phyloP scores from a whole-genome alignment of 2,797 vertebrate species.

The Telmatherina bonti region DNA sequence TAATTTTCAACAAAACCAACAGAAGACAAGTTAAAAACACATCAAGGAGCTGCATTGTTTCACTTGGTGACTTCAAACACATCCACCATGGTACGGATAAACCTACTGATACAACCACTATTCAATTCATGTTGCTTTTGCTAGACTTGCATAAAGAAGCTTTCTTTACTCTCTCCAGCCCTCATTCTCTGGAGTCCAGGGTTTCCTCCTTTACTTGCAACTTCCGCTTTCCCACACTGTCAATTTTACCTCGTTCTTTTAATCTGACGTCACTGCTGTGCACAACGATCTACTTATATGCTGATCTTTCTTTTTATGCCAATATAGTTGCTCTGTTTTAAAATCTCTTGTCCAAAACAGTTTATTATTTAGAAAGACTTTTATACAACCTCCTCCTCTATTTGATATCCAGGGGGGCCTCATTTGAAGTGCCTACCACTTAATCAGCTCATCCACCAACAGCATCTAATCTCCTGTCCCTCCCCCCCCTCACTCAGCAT shows the following conservation, averaged over 20 bases:
- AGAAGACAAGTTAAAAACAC: no score
- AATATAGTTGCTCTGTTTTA: not conserved
- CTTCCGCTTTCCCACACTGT: not conserved
- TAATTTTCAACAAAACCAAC: not conserved
- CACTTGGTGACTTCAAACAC: not conserved
- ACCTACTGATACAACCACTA: not conserved
- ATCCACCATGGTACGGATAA: not conserved
- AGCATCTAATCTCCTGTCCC: not conserved
- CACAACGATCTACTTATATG: not conserved
- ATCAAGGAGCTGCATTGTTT: not conserved
- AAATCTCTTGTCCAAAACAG: not conserved
- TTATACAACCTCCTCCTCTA: not conserved
- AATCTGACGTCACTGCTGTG: not conserved
- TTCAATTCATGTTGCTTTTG: not conserved
- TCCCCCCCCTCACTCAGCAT: not conserved
- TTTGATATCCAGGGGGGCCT: not conserved
- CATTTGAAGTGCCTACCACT: not conserved
- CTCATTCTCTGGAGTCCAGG: not conserved
- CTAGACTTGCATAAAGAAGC: not conserved
- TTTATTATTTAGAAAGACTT: not conserved
- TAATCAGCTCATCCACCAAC: not conserved
- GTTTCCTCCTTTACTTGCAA: not conserved
- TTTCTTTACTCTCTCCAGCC: not conserved
- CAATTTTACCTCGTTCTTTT: not conserved
- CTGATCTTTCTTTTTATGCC: not conserved